Percentiles rank a stretch among this genome's conserved stretches.
phyloP scores from a whole-genome alignment of 1,140 invertebrate genomes.

The Nasonia giraulti region DNA sequence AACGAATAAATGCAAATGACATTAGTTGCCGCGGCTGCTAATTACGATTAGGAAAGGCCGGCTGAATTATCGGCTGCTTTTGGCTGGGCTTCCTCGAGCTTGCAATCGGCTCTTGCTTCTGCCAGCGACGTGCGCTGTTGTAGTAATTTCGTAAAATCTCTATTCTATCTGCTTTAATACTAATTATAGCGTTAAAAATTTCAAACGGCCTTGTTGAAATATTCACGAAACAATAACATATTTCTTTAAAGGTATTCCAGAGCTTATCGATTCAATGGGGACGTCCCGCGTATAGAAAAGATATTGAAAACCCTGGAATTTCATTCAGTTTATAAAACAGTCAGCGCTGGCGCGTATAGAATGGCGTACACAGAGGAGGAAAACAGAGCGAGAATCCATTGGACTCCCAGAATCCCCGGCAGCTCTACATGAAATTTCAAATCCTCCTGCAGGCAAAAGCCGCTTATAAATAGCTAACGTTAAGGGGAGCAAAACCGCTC shows the following conservation, averaged over 20 bases:
- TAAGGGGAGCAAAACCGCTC: too few species aligned
- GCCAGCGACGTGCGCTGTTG: not conserved
- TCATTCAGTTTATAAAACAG: slow-evolving; percentile 20
- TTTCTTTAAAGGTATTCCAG: too few species aligned
- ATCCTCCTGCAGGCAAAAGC: not conserved
- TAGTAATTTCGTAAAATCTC: slow-evolving; percentile 13
- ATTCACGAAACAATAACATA: not conserved
- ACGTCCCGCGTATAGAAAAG: not conserved
- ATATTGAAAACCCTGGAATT: not conserved
- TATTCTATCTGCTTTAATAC: too few species aligned
- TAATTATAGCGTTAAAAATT: too few species aligned
- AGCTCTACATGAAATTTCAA: slow-evolving; percentile 4
- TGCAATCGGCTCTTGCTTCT: not conserved
- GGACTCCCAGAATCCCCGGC: not conserved
- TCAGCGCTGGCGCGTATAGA: not conserved
- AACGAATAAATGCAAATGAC: slow-evolving; percentile 44
- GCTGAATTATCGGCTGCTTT: slow-evolving; percentile 41
- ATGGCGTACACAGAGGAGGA: not conserved
- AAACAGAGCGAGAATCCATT: not conserved
- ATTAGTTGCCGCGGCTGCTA: slow-evolving; percentile 37
- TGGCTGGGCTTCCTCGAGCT: not conserved
- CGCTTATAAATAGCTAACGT: not conserved
- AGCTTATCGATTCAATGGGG: too few species aligned
- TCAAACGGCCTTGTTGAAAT: not conserved
- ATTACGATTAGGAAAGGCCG: slow-evolving; percentile 38